These are phyloP conservation scores for Lottia gigantea DNA, from an alignment of 2,888 invertebrate genomes.

Conservation along the genomic window DNA sequence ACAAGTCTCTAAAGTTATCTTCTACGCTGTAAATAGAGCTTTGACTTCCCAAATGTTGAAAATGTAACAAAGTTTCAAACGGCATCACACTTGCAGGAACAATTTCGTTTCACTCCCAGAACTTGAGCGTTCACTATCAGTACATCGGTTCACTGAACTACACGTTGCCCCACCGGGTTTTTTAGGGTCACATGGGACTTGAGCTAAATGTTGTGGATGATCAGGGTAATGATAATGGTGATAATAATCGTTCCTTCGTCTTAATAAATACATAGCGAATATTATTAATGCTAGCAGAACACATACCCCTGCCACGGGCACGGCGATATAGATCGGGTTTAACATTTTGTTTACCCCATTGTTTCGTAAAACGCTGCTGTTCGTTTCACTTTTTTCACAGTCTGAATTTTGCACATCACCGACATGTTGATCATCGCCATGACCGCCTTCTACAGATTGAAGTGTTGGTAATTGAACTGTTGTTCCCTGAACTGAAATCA, in stretches of 20 bases:
- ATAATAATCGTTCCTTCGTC: conserved; percentile 55
- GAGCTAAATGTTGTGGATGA: conserved; percentile 36
- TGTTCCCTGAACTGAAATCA: no score
- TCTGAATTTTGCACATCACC: conserved; percentile 14
- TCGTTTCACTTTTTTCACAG: conserved; percentile 15
- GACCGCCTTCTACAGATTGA: no score
- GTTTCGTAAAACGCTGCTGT: conserved; percentile 13
- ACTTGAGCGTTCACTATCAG: conserved; percentile 61
- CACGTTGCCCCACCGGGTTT: conserved; percentile 30
- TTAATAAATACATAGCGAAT: conserved; percentile 64
- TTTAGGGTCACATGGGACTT: conserved; percentile 6
- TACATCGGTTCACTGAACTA: conserved; percentile 54
- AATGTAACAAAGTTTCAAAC: background rate
- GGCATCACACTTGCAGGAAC: conserved; percentile 49
- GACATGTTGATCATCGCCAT: no score
- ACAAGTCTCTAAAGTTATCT: no score
- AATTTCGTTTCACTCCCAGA: conserved; percentile 61
- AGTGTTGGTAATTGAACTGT: no score
- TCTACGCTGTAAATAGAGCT: no score
- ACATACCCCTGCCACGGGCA: conserved; percentile 65
- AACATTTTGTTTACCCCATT: conserved; percentile 40
- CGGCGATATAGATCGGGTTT: conserved; percentile 67
- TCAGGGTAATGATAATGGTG: conserved; percentile 51
- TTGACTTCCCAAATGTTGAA: no score
- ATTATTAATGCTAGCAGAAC: conserved; percentile 64